Percentiles rank a stretch among this genome's conserved stretches.
phyloP scores from a whole-genome alignment of 1,140 invertebrate species.

The Neuroterus valhalla region DNA sequence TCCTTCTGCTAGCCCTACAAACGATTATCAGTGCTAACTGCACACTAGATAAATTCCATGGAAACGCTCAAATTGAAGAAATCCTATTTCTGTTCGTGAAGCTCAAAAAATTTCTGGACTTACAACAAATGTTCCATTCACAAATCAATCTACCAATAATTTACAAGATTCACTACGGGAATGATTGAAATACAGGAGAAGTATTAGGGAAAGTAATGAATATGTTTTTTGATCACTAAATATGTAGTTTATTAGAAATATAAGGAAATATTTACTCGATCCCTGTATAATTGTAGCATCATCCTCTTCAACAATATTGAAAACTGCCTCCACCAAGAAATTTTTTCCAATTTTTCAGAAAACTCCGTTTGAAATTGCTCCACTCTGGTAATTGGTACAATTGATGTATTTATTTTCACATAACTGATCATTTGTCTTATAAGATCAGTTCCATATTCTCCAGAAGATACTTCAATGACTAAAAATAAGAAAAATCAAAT shows the following conservation, averaged over 20 bases:
- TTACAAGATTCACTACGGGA: too few species aligned
- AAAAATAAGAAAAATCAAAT: slow-evolving; percentile 63
- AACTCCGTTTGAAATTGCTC: slow-evolving; percentile 43
- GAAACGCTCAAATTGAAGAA: too few species aligned
- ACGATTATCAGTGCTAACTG: too few species aligned
- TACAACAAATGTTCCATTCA: too few species aligned
- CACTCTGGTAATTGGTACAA: slow-evolving; percentile 71
- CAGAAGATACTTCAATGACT: slow-evolving; percentile 87
- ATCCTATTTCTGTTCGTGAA: too few species aligned
- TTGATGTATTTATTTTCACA: slow-evolving; percentile 78
- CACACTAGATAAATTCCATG: too few species aligned
- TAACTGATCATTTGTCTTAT: slow-evolving; percentile 79
- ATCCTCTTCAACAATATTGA: slow-evolving; percentile 79
- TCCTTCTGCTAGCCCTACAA: too few species aligned
- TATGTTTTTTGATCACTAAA: neutral
- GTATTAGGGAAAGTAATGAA: neutral
- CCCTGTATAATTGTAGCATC: slow-evolving; percentile 82
- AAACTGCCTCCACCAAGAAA: slow-evolving; percentile 81
- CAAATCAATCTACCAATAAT: too few species aligned
- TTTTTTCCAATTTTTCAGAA: slow-evolving; percentile 68
- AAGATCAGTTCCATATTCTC: slow-evolving; percentile 82
- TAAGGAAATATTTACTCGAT: slow-evolving; percentile 76
- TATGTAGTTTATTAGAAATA: neutral
- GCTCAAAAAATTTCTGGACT: too few species aligned
- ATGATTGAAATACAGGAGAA: slow-evolving; percentile 13